A percentile compares a stretch with the other conserved stretches of the same genome.
Conservation (phyloP, 2,888 invertebrate species). For the Calephelis perditalis region DNA sequence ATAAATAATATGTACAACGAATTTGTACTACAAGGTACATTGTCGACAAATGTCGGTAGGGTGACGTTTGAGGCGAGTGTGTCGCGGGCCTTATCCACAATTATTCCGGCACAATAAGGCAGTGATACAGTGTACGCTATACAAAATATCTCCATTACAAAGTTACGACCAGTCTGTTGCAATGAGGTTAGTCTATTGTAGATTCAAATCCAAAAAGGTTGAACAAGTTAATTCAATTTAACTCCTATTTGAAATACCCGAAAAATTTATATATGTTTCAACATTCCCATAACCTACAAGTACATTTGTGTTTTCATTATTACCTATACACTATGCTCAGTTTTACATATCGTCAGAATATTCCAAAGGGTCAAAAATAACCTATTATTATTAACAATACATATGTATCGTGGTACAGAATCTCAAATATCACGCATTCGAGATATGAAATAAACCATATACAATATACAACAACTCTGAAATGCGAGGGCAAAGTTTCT, state of each 20-base stretch:
- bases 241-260: conserved; percentile 70
- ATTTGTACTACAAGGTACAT: conserved; percentile 23
- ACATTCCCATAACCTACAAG: conserved; percentile 75
- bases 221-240: conserved; percentile 68
- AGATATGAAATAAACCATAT: conserved; percentile 46
- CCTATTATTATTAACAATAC: conserved; percentile 46
- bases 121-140: conserved; percentile 75
- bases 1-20: conserved; percentile 36
- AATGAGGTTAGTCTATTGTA: conserved; percentile 73
- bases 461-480: conserved; percentile 60
- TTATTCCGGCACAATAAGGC: conserved; percentile 74
- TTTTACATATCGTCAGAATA: conserved; percentile 68
- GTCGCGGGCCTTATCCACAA: conserved; percentile 42
- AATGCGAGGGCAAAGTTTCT: conserved; percentile 66
- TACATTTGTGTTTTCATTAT: conserved; percentile 72
- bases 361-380: conserved; percentile 64
- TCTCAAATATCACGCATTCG: conserved; percentile 44
- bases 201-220: conserved; percentile 77
- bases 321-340: conserved; percentile 69
- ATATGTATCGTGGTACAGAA: conserved; percentile 35
- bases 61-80: conserved; percentile 34
- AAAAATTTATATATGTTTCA: conserved; percentile 66
- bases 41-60: conserved; percentile 13
- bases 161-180: conserved; percentile 74
- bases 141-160: conserved; percentile 74